Percentiles rank a stretch among this genome's conserved stretches.
phyloP scores from a whole-genome alignment of 2,888 invertebrate species.

The Harmothoe impar region DNA sequence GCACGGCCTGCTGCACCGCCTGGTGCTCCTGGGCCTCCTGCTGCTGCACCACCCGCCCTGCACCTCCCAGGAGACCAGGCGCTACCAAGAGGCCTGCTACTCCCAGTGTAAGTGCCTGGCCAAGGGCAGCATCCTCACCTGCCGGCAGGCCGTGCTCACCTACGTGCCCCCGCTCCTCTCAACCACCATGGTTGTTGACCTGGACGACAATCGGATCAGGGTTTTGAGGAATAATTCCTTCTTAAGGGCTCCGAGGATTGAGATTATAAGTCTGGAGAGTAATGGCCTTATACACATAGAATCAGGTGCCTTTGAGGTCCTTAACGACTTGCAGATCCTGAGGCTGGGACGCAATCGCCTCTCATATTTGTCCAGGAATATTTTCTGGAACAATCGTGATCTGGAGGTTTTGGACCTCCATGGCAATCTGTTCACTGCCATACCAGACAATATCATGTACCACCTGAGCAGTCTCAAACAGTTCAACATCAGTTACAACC shows the following conservation, averaged over 20 bases:
- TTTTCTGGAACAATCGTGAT: conserved; percentile 71
- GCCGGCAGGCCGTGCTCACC: conserved; percentile 56
- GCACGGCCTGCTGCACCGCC: neutral
- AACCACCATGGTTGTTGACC: conserved; percentile 66
- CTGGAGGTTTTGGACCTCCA: conserved; percentile 74
- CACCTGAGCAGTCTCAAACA: conserved; percentile 70
- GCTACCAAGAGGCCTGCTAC: conserved; percentile 40
- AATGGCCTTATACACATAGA: conserved; percentile 67
- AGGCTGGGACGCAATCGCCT: conserved; percentile 71
- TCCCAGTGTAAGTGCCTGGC: conserved; percentile 61
- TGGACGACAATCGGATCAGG: conserved; percentile 68
- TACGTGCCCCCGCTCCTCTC: conserved; percentile 61
- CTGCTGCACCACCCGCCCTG: neutral
- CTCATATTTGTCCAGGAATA: conserved; percentile 69
- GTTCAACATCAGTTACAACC: conserved; percentile 74
- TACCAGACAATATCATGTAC: conserved; percentile 71
- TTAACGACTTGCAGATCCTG: conserved; percentile 63
- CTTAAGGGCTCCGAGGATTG: conserved; percentile 11
- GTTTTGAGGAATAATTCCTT: conserved; percentile 67
- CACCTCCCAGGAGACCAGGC: neutral
- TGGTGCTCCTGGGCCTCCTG: neutral
- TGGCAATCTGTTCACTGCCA: conserved; percentile 70
- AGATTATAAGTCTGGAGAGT: conserved; percentile 67
- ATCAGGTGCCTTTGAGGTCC: conserved; percentile 65
- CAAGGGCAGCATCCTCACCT: conserved; percentile 56